A percentile compares a stretch with the other conserved stretches of the same genome.
Evolutionary conservation across 2,888 invertebrate species (phyloP).

Genomic region (Agonum fuliginosum): DNA sequence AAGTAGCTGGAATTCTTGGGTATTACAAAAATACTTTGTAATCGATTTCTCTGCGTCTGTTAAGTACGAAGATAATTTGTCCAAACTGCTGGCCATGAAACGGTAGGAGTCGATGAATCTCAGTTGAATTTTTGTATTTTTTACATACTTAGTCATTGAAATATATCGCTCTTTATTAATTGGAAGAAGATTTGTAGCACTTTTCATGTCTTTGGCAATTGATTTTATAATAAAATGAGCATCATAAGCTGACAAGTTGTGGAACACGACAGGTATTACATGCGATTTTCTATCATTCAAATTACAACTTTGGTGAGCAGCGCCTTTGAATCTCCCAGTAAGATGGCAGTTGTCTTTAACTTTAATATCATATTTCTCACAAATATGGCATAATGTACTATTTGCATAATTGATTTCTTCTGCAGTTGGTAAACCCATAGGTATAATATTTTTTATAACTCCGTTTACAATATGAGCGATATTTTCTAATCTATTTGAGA

Average conservation of each 20-base stretch:
- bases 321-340: constrained; percentile 61
- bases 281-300: constrained; percentile 63
- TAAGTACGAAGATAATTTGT: no score
- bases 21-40: no score
- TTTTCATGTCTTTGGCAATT: neutral
- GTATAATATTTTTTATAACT: neutral
- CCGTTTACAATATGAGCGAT: constrained; percentile 23
- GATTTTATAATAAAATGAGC: constrained; percentile 61
- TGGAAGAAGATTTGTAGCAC: neutral
- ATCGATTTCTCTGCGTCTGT: no score
- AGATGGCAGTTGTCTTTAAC: constrained; percentile 65
- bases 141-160: constrained; percentile 37
- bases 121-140: constrained; percentile 21
- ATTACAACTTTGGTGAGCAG: constrained; percentile 64
- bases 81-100: no score
- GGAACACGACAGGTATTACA: constrained; percentile 65
- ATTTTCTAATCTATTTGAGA: constrained; percentile 31
- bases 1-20: no score
- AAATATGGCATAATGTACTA: constrained; percentile 52
- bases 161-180: constrained; percentile 33
- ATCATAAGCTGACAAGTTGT: constrained; percentile 64
- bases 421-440: neutral
- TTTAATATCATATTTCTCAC: constrained; percentile 40
- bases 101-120: no score
- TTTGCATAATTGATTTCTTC: constrained; percentile 20